phyloP scores from a whole-genome alignment of 2,797 vertebrate genomes.

The Pyrocephalus nanus region DNA sequence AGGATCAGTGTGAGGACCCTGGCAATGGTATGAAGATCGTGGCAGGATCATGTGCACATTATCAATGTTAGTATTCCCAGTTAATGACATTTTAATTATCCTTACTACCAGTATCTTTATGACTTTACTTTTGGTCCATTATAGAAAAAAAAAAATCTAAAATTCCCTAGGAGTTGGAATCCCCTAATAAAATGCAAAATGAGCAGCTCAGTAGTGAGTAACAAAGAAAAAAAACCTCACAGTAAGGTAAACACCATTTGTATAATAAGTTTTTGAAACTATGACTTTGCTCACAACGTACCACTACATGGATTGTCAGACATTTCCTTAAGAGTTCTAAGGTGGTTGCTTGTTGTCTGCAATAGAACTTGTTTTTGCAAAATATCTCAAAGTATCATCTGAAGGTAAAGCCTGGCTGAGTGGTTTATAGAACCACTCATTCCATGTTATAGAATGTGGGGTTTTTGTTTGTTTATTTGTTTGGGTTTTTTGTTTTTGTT shows the following conservation, averaged over 20 bases:
- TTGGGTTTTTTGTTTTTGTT: too few relatives aligned
- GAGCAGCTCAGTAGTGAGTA: neutral
- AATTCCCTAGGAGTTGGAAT: neutral
- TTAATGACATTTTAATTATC: neutral
- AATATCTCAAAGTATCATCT: conserved; percentile 38
- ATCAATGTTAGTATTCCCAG: neutral
- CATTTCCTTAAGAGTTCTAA: neutral
- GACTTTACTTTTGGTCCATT: neutral
- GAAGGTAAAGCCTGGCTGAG: conserved; percentile 18
- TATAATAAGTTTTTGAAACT: neutral
- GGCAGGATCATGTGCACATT: neutral
- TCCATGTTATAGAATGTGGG: neutral
- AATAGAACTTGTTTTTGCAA: conserved; percentile 14
- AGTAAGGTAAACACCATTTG: neutral
- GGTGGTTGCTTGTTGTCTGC: conserved; percentile 15
- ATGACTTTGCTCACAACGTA: neutral
- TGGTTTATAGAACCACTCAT: conserved; percentile 57
- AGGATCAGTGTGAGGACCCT: neutral
- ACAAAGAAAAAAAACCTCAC: neutral
- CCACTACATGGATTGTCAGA: neutral
- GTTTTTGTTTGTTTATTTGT: too few relatives aligned
- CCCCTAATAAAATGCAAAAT: neutral
- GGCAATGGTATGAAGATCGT: neutral
- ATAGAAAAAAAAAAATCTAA: neutral
- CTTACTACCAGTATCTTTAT: neutral